phyloP scores from a whole-genome alignment of 1,140 invertebrate species.

The Oreohelix idahoensis region DNA sequence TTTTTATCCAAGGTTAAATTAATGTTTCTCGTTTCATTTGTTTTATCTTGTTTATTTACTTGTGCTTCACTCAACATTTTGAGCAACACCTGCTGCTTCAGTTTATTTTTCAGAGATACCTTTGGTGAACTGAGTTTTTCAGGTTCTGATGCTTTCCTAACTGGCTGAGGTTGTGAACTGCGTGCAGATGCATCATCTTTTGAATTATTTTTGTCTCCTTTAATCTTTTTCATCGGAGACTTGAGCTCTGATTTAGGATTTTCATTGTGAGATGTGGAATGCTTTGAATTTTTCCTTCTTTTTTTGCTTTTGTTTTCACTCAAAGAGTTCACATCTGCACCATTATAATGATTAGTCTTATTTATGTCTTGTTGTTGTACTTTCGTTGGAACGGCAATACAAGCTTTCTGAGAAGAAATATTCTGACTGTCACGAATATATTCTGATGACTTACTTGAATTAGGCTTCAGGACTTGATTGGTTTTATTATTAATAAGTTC shows the following conservation, averaged over 20 bases:
- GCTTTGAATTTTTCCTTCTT: background rate
- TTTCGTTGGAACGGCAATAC: background rate
- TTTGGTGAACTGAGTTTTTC: background rate
- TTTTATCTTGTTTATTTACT: background rate
- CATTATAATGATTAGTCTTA: background rate
- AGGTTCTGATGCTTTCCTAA: background rate
- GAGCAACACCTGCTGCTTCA: background rate
- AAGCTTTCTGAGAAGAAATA: background rate
- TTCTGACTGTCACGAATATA: background rate
- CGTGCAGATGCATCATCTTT: background rate
- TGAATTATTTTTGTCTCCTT: background rate
- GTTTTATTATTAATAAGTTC: background rate
- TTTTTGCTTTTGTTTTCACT: background rate
- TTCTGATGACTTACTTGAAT: background rate
- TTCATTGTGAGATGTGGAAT: background rate
- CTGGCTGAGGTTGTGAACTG: background rate
- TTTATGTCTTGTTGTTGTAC: background rate
- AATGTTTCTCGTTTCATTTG: background rate
- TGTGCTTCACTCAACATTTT: constrained; percentile 1
- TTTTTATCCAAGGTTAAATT: background rate
- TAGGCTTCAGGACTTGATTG: background rate
- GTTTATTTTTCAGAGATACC: background rate
- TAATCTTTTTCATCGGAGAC: background rate
- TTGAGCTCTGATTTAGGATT: background rate
- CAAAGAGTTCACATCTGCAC: background rate